Percentiles rank a stretch among this genome's conserved stretches.
Conservation (phyloP, 2,888 invertebrate genomes). For the Eubasilissa splendida region DNA sequence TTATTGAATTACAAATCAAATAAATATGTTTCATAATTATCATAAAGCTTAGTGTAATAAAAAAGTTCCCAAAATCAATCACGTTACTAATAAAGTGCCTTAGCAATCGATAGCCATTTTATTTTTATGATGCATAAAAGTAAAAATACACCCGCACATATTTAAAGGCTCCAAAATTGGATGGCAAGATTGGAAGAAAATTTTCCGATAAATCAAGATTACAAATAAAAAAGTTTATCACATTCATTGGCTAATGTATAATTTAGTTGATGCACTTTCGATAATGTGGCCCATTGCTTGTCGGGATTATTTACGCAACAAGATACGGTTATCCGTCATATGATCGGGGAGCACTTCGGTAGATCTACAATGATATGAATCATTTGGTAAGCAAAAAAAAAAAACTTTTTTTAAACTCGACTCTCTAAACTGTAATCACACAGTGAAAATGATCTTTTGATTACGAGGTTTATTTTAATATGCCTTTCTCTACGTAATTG, state of each 20-base stretch:
- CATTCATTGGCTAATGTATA: no score
- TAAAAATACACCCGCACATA: slow-evolving; percentile 6
- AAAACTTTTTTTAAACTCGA: neutral
- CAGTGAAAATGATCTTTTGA: neutral
- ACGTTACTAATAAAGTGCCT: slow-evolving; percentile 24
- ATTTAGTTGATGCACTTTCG: no score
- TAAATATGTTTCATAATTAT: slow-evolving; percentile 9
- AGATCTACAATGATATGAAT: neutral
- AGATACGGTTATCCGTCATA: no score
- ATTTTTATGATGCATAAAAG: slow-evolving; percentile 19
- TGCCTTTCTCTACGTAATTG: neutral
- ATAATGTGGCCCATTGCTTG: no score
- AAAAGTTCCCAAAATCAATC: slow-evolving; percentile 4
- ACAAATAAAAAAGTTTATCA: no score
- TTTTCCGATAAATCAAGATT: no score
- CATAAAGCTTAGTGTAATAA: slow-evolving; percentile 10
- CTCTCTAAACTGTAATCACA: neutral
- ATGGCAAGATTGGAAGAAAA: no score
- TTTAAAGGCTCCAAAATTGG: slow-evolving; percentile 1
- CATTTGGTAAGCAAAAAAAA: neutral
- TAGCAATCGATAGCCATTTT: slow-evolving; percentile 22
- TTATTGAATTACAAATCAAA: no score
- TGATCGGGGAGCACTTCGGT: neutral
- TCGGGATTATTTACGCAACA: no score
- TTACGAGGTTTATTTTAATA: neutral